These are phyloP conservation scores for Propithecus deckenii DNA, from an alignment of 2,797 vertebrate species.

Conservation along the genomic window DNA sequence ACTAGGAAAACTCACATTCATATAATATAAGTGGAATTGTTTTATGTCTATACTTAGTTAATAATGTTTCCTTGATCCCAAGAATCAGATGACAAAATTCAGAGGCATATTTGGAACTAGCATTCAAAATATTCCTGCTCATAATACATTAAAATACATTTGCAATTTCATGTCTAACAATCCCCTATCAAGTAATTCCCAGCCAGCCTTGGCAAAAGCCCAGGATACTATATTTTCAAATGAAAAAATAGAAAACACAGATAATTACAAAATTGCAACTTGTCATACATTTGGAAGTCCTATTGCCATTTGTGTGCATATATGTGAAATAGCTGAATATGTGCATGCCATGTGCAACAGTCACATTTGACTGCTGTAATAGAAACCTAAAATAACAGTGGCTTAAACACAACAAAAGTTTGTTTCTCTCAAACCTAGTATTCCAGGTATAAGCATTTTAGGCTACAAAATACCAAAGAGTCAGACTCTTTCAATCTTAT, in stretches of 20 bases:
- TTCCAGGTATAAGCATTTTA: not conserved
- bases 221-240: not conserved
- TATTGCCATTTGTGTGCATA: not conserved
- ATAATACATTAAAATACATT: not conserved
- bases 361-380: not conserved
- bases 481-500: not conserved
- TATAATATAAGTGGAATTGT: not conserved
- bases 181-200: not conserved
- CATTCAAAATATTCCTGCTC: not conserved
- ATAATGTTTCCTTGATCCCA: not conserved
- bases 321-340: not conserved
- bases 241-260: not conserved
- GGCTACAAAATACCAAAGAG: not conserved
- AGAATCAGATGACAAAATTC: not conserved
- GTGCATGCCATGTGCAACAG: not conserved
- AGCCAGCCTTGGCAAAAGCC: not conserved
- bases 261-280: not conserved
- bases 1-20: not conserved
- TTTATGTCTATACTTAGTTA: not conserved
- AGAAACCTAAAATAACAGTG: not conserved
- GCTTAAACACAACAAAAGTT: not conserved
- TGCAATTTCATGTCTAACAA: slow-evolving; percentile 12
- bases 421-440: not conserved
- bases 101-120: not conserved
- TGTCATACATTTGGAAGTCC: not conserved